Evolutionary conservation across 2,113 vertebrate genomes (phyloP).

Genomic region (Callocephalon fimbriatum): DNA sequence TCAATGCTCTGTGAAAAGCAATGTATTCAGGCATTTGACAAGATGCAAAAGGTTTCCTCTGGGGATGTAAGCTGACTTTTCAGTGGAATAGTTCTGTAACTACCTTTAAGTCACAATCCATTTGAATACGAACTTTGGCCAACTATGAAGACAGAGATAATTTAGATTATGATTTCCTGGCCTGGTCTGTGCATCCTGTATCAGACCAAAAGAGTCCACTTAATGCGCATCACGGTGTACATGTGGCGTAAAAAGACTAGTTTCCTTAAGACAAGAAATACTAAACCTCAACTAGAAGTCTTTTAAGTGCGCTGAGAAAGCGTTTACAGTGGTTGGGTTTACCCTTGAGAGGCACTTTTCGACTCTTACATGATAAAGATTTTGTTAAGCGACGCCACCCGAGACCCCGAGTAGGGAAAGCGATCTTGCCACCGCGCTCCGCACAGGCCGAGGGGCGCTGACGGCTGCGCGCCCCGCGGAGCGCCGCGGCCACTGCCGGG

Average conservation of each 20-base stretch:
- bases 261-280: accelerated
- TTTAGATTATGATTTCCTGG: background rate
- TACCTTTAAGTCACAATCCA: background rate
- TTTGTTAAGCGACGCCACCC: too few relatives aligned
- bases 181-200: background rate
- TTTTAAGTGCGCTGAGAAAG: accelerated
- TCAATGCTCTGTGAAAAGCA: background rate
- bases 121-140: background rate
- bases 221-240: accelerated
- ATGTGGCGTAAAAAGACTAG: background rate
- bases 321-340: accelerated
- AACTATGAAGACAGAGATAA: background rate
- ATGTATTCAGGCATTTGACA: background rate
- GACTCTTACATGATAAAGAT: accelerated
- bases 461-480: background rate
- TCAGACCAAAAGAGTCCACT: background rate
- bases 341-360: accelerated
- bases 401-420: background rate
- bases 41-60: background rate
- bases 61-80: background rate
- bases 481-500: background rate
- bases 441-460: background rate
- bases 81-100: background rate
- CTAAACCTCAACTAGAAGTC: background rate
- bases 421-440: background rate